Evolutionary conservation across 1,140 invertebrate species (phyloP).

Genomic region (Calycopis cecrops): DNA sequence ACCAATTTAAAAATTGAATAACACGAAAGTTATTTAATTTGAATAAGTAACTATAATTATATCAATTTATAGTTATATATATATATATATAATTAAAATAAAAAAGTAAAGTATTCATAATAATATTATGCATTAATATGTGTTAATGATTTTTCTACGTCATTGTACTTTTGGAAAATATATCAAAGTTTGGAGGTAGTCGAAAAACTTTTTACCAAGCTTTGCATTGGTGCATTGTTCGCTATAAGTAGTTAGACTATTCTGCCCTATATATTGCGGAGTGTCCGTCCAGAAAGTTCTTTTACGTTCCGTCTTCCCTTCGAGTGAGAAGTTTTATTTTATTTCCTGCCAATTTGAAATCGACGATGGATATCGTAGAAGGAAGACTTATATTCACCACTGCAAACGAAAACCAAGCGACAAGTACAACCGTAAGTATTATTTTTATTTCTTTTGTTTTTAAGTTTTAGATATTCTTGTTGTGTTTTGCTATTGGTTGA

Average conservation of each 20-base stretch:
- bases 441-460: constrained; percentile 10
- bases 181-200: neutral
- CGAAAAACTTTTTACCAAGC: neutral
- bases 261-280: constrained; percentile 5
- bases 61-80: too few species aligned
- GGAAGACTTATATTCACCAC: constrained; percentile 41
- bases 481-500: too few species aligned
- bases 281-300: constrained; percentile 2
- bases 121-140: too few species aligned
- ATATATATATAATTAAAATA: too few species aligned
- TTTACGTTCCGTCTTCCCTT: neutral
- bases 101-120: too few species aligned
- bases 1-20: too few species aligned
- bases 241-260: neutral
- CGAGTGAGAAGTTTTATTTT: neutral
- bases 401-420: constrained; percentile 36
- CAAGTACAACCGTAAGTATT: constrained; percentile 42
- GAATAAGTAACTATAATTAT: too few species aligned
- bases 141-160: neutral
- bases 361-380: constrained; percentile 32
- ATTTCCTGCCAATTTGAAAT: neutral
- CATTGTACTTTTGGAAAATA: neutral
- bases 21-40: too few species aligned
- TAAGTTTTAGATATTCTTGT: too few species aligned
- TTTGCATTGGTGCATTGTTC: neutral